phyloP scores from a whole-genome alignment of 2,888 invertebrate genomes.

The Lysandra bellargus region DNA sequence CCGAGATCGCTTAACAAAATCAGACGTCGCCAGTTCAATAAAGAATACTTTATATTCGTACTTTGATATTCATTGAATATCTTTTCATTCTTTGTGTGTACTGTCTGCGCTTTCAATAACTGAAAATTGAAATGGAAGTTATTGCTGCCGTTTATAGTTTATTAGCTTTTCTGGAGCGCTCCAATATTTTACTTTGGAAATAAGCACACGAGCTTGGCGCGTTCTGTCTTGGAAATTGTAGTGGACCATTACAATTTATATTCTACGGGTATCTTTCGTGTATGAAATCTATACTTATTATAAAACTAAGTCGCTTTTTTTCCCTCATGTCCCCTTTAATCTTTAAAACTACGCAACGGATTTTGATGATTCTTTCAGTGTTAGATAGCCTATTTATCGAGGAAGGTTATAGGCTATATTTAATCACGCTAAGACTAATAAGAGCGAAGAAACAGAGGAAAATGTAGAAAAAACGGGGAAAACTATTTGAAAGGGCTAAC shows the following conservation, averaged over 20 bases:
- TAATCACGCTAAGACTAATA: no score
- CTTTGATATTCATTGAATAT: slow-evolving; percentile 17
- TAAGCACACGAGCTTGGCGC: slow-evolving; percentile 12
- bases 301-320: no score
- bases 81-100: slow-evolving; percentile 1
- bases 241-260: background rate
- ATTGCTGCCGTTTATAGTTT: slow-evolving; percentile 7
- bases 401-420: no score
- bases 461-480: no score
- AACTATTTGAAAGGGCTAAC: no score
- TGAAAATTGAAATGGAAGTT: slow-evolving; percentile 15
- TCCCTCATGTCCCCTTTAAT: no score
- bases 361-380: no score
- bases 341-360: no score
- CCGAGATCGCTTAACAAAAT: background rate
- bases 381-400: no score
- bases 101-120: slow-evolving; percentile 19
- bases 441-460: no score
- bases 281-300: no score
- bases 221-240: background rate
- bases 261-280: background rate
- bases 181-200: slow-evolving; percentile 25
- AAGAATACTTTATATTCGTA: background rate
- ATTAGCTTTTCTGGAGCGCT: background rate
- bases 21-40: background rate